Evolutionary conservation across 64 coral and sea anemone species (phyloP).

Genomic region (Acropora yongei): DNA sequence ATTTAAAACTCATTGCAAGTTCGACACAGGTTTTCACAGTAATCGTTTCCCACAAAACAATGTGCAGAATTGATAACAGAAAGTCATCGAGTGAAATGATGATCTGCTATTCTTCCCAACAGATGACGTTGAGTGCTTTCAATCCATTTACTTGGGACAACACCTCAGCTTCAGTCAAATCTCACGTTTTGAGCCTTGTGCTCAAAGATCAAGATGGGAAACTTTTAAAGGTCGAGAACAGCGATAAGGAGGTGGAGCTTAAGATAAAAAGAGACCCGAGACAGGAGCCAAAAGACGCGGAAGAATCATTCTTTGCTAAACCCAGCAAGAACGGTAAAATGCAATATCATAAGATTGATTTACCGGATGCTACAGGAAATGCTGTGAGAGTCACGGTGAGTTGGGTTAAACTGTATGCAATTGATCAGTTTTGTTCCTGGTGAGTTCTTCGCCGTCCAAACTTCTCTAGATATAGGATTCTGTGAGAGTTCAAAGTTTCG

Average conservation of each 20-base stretch:
- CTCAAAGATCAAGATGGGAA: slow-evolving; percentile 59
- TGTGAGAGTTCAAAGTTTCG: no score
- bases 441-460: background rate
- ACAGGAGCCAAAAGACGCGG: background rate
- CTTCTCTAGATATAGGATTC: background rate
- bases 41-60: no score
- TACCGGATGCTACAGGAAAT: background rate
- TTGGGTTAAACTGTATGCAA: background rate
- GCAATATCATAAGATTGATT: slow-evolving; percentile 53
- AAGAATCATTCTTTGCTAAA: slow-evolving; percentile 29
- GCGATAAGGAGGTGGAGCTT: slow-evolving; percentile 39
- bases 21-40: no score
- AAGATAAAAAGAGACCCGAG: slow-evolving; percentile 3
- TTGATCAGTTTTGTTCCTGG: background rate
- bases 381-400: background rate
- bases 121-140: slow-evolving; percentile 61
- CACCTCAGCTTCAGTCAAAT: slow-evolving; percentile 32
- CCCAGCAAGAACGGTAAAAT: slow-evolving; percentile 60
- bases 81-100: background rate
- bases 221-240: background rate
- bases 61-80: no score
- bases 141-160: slow-evolving; percentile 81
- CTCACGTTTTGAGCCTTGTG: slow-evolving; percentile 53
- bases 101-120: background rate
- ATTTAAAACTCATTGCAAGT: no score